phyloP scores from a whole-genome alignment of 2,113 vertebrate genomes.

The Zootoca vivipara region DNA sequence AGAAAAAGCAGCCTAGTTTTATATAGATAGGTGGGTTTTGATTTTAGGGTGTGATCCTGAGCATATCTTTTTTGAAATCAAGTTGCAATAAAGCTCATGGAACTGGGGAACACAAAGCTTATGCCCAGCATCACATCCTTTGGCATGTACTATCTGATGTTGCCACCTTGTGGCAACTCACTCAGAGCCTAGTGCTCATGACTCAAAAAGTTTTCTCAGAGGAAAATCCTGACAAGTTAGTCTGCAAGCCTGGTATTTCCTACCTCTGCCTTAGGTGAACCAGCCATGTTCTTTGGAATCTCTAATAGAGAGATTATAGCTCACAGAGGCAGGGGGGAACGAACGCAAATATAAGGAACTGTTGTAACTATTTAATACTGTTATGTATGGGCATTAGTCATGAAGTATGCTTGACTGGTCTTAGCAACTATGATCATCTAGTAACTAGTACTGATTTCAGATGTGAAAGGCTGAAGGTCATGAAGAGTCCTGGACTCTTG shows the following conservation, averaged over 20 bases:
- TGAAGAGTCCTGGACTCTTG: not conserved
- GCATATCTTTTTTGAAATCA: not conserved
- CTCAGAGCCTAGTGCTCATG: not conserved
- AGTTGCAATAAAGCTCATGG: not conserved
- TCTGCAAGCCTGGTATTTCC: too few species aligned
- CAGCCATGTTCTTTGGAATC: not conserved
- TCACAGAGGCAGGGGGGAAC: too few species aligned
- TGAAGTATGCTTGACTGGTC: not conserved
- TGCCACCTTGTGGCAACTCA: not conserved
- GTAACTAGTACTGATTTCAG: not conserved
- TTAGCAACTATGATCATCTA: not conserved
- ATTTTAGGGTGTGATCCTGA: not conserved
- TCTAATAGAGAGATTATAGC: not conserved
- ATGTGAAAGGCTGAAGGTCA: not conserved
- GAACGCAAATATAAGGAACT: not conserved
- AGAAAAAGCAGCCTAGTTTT: not conserved
- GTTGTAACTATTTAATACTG: not conserved
- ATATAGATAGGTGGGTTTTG: not conserved
- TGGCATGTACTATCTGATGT: not conserved
- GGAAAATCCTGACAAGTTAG: not conserved
- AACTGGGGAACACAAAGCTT: not conserved
- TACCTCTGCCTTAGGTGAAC: not conserved
- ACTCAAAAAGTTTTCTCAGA: not conserved
- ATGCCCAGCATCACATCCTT: not conserved
- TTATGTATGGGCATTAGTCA: not conserved